phyloP scores from a whole-genome alignment of 1,140 invertebrate species.

The Drosophila willistoni region DNA sequence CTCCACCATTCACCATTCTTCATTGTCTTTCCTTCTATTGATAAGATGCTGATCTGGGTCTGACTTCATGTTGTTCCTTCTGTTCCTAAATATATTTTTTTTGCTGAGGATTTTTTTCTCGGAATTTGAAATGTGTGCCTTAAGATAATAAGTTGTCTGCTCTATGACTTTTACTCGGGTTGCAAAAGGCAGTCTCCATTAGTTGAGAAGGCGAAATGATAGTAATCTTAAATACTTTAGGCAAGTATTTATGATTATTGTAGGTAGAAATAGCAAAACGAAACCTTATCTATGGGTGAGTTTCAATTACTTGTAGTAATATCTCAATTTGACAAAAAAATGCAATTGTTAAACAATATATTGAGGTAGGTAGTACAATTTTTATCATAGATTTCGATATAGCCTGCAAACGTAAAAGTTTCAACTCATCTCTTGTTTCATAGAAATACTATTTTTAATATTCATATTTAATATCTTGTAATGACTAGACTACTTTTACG shows the following conservation, averaged over 20 bases:
- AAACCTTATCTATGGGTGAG: too few relatives aligned
- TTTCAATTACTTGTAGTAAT: too few relatives aligned
- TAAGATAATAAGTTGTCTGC: slow-evolving; percentile 8
- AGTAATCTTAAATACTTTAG: background rate
- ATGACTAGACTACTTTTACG: too few relatives aligned
- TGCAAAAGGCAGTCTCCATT: slow-evolving; percentile 12
- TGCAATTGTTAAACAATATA: too few relatives aligned
- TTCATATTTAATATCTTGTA: too few relatives aligned
- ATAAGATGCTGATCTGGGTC: slow-evolving; percentile 46
- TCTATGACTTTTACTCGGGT: slow-evolving; percentile 15
- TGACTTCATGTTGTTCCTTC: slow-evolving; percentile 5
- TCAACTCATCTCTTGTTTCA: too few relatives aligned
- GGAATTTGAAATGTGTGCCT: slow-evolving; percentile 15
- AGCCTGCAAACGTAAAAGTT: too few relatives aligned
- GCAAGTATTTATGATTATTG: background rate
- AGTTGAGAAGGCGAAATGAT: background rate
- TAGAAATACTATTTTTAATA: too few relatives aligned
- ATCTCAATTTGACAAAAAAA: too few relatives aligned
- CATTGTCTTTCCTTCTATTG: slow-evolving; percentile 34
- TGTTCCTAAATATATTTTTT: background rate
- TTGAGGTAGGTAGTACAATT: too few relatives aligned
- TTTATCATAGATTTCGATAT: too few relatives aligned
- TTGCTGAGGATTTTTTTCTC: slow-evolving; percentile 4
- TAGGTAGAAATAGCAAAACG: background rate
- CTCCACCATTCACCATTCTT: background rate